phyloP scores from a whole-genome alignment of 2,888 invertebrate genomes.

The Eristalis arbustorum region DNA sequence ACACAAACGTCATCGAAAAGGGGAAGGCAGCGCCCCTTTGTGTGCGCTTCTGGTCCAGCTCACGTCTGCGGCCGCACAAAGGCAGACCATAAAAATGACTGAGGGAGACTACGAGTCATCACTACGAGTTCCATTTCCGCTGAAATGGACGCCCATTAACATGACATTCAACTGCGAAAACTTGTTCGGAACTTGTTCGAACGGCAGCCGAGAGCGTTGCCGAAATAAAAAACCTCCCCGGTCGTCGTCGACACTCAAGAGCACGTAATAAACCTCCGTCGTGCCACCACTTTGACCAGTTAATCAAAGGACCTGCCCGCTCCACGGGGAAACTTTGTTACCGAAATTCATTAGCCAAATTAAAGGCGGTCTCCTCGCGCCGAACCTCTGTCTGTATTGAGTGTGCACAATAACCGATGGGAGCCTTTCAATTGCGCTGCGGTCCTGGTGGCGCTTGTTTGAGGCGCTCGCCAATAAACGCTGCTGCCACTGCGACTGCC shows the following conservation, averaged over 20 bases:
- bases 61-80: background rate
- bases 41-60: background rate
- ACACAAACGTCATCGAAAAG: background rate
- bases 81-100: background rate
- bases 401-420: background rate
- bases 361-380: constrained; percentile 2
- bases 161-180: background rate
- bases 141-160: background rate
- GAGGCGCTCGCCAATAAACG: background rate
- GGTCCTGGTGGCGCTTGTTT: background rate
- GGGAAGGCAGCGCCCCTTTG: background rate
- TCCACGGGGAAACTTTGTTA: constrained; percentile 8
- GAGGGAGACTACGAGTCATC: background rate
- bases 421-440: background rate
- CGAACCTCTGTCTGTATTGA: background rate
- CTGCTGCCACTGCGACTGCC: too few relatives aligned
- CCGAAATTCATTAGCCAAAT: constrained; percentile 48
- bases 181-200: background rate
- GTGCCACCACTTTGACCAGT: constrained; percentile 26
- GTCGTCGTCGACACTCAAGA: background rate
- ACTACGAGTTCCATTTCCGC: background rate
- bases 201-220: background rate
- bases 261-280: background rate
- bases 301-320: constrained; percentile 18
- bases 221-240: background rate